These are phyloP conservation scores for Philopotamus ludificatus DNA, from an alignment of 1,140 invertebrate genomes.

Conservation along the genomic window DNA sequence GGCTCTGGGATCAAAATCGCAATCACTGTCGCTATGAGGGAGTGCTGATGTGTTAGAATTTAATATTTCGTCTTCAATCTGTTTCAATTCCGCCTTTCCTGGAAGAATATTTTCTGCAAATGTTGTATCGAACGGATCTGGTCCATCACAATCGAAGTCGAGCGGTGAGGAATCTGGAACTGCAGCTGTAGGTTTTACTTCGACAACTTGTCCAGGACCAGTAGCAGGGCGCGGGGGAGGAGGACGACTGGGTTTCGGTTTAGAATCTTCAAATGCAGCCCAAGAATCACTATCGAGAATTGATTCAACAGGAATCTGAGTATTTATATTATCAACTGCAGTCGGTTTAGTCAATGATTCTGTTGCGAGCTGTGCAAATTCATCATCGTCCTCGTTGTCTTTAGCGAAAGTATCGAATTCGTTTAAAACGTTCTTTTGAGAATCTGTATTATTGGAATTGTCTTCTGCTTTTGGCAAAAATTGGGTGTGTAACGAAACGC, in stretches of 20 bases:
- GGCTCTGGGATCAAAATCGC: constrained; percentile 67
- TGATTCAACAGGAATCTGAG: constrained; percentile 44
- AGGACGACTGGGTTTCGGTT: constrained; percentile 35
- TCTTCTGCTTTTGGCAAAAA: constrained; percentile 52
- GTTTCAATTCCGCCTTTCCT: constrained; percentile 58
- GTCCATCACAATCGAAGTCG: constrained; percentile 30
- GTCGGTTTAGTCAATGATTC: constrained; percentile 65
- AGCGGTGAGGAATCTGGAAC: constrained; percentile 11
- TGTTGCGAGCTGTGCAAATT: constrained; percentile 72
- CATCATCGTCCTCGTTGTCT: constrained; percentile 66
- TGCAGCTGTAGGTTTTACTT: background rate
- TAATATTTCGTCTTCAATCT: constrained; percentile 39
- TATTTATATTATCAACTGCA: constrained; percentile 38
- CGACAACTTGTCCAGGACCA: background rate
- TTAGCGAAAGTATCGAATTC: constrained; percentile 56
- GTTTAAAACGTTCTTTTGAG: constrained; percentile 46
- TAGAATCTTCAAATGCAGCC: constrained; percentile 59
- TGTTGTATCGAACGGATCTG: constrained; percentile 84
- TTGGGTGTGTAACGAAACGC: constrained; percentile 59
- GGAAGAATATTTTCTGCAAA: constrained; percentile 77
- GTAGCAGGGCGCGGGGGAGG: constrained; percentile 33
- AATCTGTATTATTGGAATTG: constrained; percentile 29
- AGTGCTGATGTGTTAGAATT: constrained; percentile 11
- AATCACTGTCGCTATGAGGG: constrained; percentile 59
- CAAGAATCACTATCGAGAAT: constrained; percentile 58